Evolutionary conservation across 1,140 invertebrate genomes (phyloP), one percentile per base, ranked within the genome.

Genomic region (Solenopsis invicta): DNA sequence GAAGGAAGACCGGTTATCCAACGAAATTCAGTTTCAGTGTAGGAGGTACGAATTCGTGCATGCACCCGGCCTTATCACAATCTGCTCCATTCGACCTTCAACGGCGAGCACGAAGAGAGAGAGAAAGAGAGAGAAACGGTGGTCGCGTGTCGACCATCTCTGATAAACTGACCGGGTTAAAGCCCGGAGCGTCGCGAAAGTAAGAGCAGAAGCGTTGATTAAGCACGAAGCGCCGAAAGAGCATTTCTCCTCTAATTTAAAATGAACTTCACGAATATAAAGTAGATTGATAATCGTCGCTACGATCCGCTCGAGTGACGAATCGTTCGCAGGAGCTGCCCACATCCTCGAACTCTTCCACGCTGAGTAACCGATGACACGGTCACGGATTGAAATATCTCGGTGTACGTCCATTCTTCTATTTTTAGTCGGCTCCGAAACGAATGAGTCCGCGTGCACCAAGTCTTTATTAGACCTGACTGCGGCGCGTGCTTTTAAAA

Each of bases 341-440:
- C 78, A 86, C 66, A 88, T 90, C 37, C 67, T 88, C 50, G 50
- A 88, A 66, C 66, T 81, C n/a, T 75, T 69, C 61, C 24, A 59
- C 24, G 61, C 48, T 82, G 72, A 89, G 61, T 88, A 88, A 87
- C 72, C 77, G 13, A 85, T 62, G 82, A 88, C 29, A 87, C 48
- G 45, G 64, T 86, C 85, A 67, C 64, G 54, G 52, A 81, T 86
- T 82, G 61, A 69, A 86, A 69, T 67, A 86, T 86, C 61, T 41
- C 61, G 13, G 41, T 74, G 45, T 77, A 59, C 29, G 37, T 67
- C 18, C 10, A 41, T 86, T 59, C 34, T 74, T 80, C 67, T 86
- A 88, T 78, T 71, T 78, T 80, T 80, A 29, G 21, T 0, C 50
- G 21, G 10, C 24, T 41, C 21, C 34, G 21, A 71, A 85, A 78